Conservation (phyloP, 2,113 vertebrate genomes). For the Sciurus niger region DNA sequence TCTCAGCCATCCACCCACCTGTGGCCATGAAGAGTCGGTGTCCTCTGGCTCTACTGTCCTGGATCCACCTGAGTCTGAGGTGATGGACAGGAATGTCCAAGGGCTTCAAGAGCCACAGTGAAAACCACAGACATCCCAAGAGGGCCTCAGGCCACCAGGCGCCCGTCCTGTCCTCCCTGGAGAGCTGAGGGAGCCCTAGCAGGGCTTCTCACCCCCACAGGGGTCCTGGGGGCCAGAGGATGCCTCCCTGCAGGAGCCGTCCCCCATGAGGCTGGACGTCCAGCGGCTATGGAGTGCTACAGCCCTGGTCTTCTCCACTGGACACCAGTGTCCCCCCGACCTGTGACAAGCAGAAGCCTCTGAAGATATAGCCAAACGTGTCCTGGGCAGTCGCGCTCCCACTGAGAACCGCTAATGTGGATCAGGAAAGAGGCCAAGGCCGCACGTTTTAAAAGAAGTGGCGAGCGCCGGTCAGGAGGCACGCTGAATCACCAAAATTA, state of each 20-base stretch:
- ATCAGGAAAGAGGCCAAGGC: not conserved
- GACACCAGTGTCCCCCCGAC: rapidly evolving
- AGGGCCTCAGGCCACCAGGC: not conserved
- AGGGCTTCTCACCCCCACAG: rapidly evolving
- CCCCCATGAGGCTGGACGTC: too few species aligned
- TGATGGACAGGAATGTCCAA: not conserved
- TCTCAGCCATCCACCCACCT: not conserved
- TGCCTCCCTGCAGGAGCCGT: too few species aligned
- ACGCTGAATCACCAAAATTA: not conserved
- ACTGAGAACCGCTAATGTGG: rapidly evolving
- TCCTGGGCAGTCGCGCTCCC: not conserved
- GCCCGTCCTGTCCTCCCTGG: too few species aligned
- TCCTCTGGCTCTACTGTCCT: not conserved
- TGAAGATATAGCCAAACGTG: not conserved
- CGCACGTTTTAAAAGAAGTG: not conserved
- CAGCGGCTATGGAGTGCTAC: too few species aligned
- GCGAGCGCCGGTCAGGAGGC: not conserved
- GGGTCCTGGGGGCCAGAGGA: rapidly evolving
- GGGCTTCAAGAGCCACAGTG: not conserved
- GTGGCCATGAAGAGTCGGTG: not conserved
- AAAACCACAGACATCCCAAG: not conserved
- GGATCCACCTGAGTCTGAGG: not conserved
- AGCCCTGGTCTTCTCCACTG: not conserved
- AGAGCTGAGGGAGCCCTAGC: not conserved
- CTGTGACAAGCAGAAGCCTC: not conserved